Evolutionary conservation across 2,888 invertebrate genomes (phyloP).

Genomic region (Dynastes grantii): DNA sequence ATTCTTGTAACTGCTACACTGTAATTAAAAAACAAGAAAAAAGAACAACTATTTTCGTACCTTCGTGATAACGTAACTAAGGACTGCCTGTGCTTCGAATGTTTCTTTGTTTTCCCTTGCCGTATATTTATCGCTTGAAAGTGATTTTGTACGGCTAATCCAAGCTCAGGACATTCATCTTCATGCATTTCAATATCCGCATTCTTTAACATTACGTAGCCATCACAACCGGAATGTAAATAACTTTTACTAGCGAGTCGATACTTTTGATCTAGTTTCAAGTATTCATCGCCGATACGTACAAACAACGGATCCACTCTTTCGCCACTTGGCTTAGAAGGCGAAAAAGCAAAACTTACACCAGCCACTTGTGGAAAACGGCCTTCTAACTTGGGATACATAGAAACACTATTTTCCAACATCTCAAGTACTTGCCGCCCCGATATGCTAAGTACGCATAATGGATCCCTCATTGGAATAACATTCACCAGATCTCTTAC

Average conservation of each 20-base stretch:
- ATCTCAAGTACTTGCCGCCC: slow-evolving; percentile 80
- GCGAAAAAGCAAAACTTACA: slow-evolving; percentile 84
- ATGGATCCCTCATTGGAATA: slow-evolving; percentile 89
- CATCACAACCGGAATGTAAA: slow-evolving; percentile 87
- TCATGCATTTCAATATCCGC: slow-evolving; percentile 81
- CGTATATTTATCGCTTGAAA: slow-evolving; percentile 90
- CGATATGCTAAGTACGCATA: slow-evolving; percentile 83
- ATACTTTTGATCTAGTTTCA: slow-evolving; percentile 82
- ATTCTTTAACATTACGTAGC: slow-evolving; percentile 84
- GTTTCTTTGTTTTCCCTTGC: slow-evolving; percentile 79
- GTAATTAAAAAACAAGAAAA: no score
- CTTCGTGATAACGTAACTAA: slow-evolving; percentile 86
- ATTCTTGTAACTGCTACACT: background rate
- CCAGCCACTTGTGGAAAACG: slow-evolving; percentile 91
- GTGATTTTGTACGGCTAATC: slow-evolving; percentile 90
- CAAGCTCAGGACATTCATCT: slow-evolving; percentile 89
- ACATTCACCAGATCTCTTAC: slow-evolving; percentile 87
- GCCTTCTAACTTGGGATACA: slow-evolving; percentile 91
- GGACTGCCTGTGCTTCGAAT: slow-evolving; percentile 89
- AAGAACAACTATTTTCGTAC: slow-evolving; percentile 64
- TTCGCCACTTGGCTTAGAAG: slow-evolving; percentile 78
- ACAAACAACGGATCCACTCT: slow-evolving; percentile 82
- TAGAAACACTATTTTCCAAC: slow-evolving; percentile 88
- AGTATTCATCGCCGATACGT: slow-evolving; percentile 88
- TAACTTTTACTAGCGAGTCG: slow-evolving; percentile 88